Percentiles rank a stretch among this genome's conserved stretches.
Conservation (phyloP, 1,140 invertebrate genomes). For the Tenebrio molitor region DNA sequence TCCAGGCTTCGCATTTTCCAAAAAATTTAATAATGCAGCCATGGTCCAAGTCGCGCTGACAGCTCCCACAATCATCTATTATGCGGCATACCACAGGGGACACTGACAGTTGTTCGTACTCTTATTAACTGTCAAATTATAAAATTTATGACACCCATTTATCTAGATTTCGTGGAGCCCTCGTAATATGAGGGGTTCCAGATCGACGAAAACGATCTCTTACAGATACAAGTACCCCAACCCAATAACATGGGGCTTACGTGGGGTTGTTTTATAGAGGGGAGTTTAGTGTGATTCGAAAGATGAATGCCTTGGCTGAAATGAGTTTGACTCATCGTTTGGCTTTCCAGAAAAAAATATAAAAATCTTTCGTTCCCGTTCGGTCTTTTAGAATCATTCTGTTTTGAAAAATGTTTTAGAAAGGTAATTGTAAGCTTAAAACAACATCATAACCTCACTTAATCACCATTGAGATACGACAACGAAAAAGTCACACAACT, state of each 20-base stretch:
- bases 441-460: too few relatives aligned
- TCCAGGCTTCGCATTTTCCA: too few relatives aligned
- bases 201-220: neutral
- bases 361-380: neutral
- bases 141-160: conserved; percentile 9
- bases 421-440: too few relatives aligned
- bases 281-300: conserved; percentile 14
- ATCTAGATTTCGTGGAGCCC: neutral
- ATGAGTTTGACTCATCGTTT: conserved; percentile 2
- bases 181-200: conserved; percentile 13
- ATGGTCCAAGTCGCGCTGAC: neutral
- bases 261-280: neutral
- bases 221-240: conserved; percentile 3
- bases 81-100: conserved; percentile 11
- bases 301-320: conserved; percentile 21
- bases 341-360: neutral
- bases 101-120: conserved; percentile 19
- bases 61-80: conserved; percentile 2
- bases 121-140: conserved; percentile 34
- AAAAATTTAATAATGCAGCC: too few relatives aligned
- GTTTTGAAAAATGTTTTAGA: too few relatives aligned
- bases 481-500: too few relatives aligned
- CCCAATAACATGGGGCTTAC: conserved; percentile 4
- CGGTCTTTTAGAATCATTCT: too few relatives aligned
- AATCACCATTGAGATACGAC: too few relatives aligned